These are phyloP conservation scores for Hyles euphorbiae DNA, from an alignment of 1,140 invertebrate genomes.

Conservation along the genomic window DNA sequence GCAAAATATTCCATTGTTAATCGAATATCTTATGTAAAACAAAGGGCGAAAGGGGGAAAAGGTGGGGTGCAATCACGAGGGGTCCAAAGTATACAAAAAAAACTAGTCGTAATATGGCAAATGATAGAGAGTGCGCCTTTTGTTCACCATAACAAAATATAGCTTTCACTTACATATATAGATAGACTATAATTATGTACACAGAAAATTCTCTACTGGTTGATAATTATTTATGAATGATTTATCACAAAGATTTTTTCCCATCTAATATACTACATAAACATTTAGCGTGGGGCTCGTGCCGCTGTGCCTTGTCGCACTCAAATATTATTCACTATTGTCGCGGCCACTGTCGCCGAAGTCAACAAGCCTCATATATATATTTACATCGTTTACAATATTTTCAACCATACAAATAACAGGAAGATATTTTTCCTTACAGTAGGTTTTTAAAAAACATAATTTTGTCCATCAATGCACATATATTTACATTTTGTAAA, in stretches of 20 bases:
- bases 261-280: conserved; percentile 36
- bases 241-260: conserved; percentile 65
- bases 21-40: conserved; percentile 40
- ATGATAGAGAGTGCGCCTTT: conserved; percentile 50
- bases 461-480: no score
- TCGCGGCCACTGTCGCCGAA: no score
- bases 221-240: conserved; percentile 51
- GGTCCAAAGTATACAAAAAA: conserved; percentile 15
- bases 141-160: conserved; percentile 67
- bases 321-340: no score
- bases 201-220: conserved; percentile 55
- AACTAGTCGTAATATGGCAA: conserved; percentile 43
- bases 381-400: no score
- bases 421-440: no score
- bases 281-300: conserved; percentile 15
- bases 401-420: no score
- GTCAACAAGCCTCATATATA: no score
- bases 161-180: conserved; percentile 54
- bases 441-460: no score
- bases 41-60: conserved; percentile 8
- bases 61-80: conserved; percentile 29
- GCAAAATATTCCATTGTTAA: conserved; percentile 71
- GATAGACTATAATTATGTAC: conserved; percentile 45
- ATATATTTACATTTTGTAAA: no score
- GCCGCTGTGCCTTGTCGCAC: no score